phyloP scores from a whole-genome alignment of 2,113 vertebrate species.

The Athene cunicularia region DNA sequence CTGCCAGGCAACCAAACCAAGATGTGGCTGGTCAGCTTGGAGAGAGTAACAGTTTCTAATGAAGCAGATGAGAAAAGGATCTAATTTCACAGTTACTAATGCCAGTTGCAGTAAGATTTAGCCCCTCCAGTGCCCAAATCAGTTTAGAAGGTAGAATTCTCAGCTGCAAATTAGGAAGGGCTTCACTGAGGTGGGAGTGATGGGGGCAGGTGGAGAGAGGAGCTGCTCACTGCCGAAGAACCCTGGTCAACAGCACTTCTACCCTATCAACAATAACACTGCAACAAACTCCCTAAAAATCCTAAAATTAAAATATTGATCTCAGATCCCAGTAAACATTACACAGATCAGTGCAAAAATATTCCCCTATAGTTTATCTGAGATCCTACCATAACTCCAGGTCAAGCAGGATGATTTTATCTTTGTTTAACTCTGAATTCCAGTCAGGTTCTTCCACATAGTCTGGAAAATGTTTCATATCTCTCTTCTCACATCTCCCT shows the following conservation, averaged over 20 bases:
- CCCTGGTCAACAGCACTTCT: neutral
- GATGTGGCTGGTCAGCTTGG: fast-evolving
- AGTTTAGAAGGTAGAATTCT: neutral
- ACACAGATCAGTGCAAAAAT: neutral
- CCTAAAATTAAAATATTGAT: neutral
- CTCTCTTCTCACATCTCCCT: neutral
- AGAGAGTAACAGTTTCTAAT: neutral
- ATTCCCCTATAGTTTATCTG: neutral
- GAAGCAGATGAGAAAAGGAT: neutral
- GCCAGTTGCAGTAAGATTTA: neutral
- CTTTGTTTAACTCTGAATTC: neutral
- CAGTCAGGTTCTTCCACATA: fast-evolving
- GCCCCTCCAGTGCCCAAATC: neutral
- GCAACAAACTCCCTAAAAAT: neutral
- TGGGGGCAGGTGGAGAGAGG: neutral
- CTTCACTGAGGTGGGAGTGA: neutral
- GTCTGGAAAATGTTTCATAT: neutral
- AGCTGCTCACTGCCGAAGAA: neutral
- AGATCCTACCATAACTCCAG: neutral
- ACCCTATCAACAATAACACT: fast-evolving
- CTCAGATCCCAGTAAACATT: neutral
- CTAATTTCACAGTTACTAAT: neutral
- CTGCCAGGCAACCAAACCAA: neutral
- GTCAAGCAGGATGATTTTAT: neutral
- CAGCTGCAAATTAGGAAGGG: neutral